Evolutionary conservation across 2,888 invertebrate species (phyloP), one percentile per base, ranked within the genome.

Genomic region (Andrena camellia): DNA sequence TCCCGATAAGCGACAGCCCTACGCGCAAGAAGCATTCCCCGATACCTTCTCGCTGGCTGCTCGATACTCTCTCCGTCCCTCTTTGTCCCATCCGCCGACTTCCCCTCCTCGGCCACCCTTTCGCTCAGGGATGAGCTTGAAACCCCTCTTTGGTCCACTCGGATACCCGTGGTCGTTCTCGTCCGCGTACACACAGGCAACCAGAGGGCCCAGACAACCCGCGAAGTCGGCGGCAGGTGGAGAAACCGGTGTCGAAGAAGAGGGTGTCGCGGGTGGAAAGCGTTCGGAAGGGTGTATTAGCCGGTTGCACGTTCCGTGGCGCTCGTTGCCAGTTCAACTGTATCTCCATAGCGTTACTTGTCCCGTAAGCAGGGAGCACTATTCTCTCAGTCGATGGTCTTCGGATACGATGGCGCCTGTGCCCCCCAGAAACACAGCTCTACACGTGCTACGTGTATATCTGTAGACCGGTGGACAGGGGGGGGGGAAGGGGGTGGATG

Each of bases 311-410:
- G 91, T 90, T 91, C 81, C 84, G 80, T 8, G 54, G 83, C 81
- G 87, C 91, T 90, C 89, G 90, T 89, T 91, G 90, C 92, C 87
- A 90, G 91, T 91, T 92, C 88, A 91, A 91, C 92, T 92, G 91
- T 93, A 93, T 93, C 92, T 93, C 91, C 90, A 89, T 87, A 87
- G 91, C 90, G 91, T 91, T 92, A 92, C 92, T 92, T 90, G 92
- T 89, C 92, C 90, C 90, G 91, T 93, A 93, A 93, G 93, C 92
- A 93, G 90, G 89, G 91, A 90, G 90, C 87, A 90, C 90, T 90
- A 90, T 93, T 93, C 93, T 92, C 92, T 91, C 23, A 93, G 92
- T 92, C 92, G 92, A 93, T 93, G 93, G 91, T 91, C 91, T 93
- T 93, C 92, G 93, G 93, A 93, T 93, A 92, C 91, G 91, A 88